Base-by-base conservation (phyloP, 2,888 invertebrate species). In the Flexamia atlantica region DNA sequence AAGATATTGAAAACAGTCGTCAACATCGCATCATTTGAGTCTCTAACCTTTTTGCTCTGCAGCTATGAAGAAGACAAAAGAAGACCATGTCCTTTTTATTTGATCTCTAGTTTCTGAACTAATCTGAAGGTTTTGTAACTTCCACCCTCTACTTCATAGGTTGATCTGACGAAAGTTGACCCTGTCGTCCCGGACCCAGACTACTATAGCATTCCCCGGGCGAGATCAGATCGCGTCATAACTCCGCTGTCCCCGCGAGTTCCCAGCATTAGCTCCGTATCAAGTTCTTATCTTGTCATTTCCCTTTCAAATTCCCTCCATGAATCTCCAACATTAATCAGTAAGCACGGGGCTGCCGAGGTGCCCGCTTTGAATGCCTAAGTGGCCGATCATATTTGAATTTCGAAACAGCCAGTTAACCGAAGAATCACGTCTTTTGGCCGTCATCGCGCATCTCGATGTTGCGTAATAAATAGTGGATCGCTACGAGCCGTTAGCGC, bases 381-480 rank as follows among this genome's bases (percentile, higher is more conserved):
- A 81, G 81, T 81, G 68, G 64, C 30, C 76, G 76, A 50, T 76
- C 68, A 81, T 81, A 81, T 81, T 81, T 81, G 81, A 81, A 81
- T 81, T 81, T 81, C 81, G 81, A 81, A 81, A 36, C 42, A 81
- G 81, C 68, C 81, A 81, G 81, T 81, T 81, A 81, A 7, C 25
- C 68, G 40, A 68, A 42, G 68, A 81, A 64, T 81, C 81, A 81
- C 81, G 81, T 81, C 68, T 40, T 42, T 40, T 30, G 81, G 46
- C 28, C 32, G 81, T 81, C 81, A 68, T 68, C 42, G 25, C 81
- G 81, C 81, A 68, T 81, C 40, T 42, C 68, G 36, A 64, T 68
- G 68, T 40, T 25, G 20, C 42, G 68, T 81, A 81, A 81, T 81
- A 81, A 64, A 81, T 64, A 81, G 72, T 72, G 23, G 40, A 2